Evolutionary conservation across 2,797 vertebrate species (phyloP).

Genomic region (Pangasius djambal): DNA sequence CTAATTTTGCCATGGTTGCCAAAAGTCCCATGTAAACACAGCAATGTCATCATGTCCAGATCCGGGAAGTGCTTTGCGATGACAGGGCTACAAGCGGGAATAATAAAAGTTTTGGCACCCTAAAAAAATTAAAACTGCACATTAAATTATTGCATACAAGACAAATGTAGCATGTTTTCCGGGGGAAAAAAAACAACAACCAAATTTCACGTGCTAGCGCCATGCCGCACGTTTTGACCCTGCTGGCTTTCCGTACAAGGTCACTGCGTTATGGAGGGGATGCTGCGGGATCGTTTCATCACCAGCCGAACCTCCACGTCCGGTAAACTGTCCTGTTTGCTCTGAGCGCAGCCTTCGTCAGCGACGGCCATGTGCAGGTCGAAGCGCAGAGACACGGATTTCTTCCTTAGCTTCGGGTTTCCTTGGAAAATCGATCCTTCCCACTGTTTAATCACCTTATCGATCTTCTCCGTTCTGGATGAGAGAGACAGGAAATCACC

Average conservation of each 20-base stretch:
- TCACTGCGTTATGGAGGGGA: constrained; percentile 87
- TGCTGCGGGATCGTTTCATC: constrained; percentile 94
- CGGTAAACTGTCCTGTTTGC: constrained; percentile 82
- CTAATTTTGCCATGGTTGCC: not conserved
- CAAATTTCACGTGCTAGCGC: not conserved
- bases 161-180: not conserved
- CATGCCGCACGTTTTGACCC: not conserved
- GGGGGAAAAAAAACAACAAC: not conserved
- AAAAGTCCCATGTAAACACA: not conserved
- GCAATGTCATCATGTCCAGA: not conserved
- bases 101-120: not conserved
- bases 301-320: constrained; percentile 94
- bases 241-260: constrained; percentile 18
- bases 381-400: constrained; percentile 94
- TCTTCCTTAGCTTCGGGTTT: constrained; percentile 94
- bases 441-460: constrained; percentile 95
- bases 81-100: not conserved
- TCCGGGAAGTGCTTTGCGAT: not conserved
- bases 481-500: not conserved
- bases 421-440: constrained; percentile 98
- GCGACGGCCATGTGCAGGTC: constrained; percentile 92
- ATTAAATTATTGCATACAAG: not conserved
- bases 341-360: constrained; percentile 84
- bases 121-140: not conserved
- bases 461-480: constrained; percentile 91